phyloP scores from a whole-genome alignment of 2,888 invertebrate species.

The Rutpela maculata region DNA sequence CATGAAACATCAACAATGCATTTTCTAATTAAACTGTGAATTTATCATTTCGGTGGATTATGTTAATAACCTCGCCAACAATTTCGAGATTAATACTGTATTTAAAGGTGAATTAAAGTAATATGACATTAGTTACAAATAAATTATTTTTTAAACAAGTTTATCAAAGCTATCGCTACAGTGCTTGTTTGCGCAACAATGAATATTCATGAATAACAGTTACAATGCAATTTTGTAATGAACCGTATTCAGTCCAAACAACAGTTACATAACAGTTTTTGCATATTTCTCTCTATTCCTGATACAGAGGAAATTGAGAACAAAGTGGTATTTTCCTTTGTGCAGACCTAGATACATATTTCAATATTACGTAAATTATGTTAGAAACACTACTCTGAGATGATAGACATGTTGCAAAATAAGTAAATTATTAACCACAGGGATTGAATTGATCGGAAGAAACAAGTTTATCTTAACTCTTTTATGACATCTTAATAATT shows the following conservation, averaged over 20 bases:
- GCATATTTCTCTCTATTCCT: neutral
- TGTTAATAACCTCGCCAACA: no score
- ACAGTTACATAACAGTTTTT: neutral
- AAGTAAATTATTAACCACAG: neutral
- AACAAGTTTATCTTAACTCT: neutral
- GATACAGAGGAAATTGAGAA: neutral
- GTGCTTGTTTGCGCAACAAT: no score
- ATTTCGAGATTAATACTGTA: no score
- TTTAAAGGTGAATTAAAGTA: no score
- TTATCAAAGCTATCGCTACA: no score
- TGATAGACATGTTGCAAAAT: neutral
- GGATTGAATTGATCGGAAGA: neutral
- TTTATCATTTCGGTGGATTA: no score
- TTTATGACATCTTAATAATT: conserved; percentile 1
- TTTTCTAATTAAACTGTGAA: no score
- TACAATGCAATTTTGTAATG: neutral
- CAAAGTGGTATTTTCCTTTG: neutral
- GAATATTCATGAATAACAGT: no score
- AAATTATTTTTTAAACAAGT: no score
- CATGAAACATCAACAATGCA: no score
- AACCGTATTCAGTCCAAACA: neutral
- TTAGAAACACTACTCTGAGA: neutral
- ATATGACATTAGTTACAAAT: no score
- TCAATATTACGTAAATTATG: neutral
- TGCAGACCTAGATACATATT: neutral